Percentiles rank a stretch among this genome's conserved stretches.
Conservation (phyloP, 2,888 invertebrate species). For the Caenorhabditis doughertyi region DNA sequence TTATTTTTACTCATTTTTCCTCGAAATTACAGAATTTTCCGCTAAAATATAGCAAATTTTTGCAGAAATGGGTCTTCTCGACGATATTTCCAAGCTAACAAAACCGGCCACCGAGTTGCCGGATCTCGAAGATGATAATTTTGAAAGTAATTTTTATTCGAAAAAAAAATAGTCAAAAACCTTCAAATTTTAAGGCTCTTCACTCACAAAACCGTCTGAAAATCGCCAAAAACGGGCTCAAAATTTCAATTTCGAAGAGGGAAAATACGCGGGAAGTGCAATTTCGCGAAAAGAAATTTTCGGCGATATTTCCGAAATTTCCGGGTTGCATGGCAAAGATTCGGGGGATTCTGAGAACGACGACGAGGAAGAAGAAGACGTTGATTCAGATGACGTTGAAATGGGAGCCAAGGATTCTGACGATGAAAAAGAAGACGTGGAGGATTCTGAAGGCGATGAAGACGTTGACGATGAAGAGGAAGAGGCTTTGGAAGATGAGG, state of each 20-base stretch:
- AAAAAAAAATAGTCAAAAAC: background rate
- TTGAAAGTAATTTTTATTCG: slow-evolving; percentile 48
- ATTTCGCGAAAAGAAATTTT: slow-evolving; percentile 67
- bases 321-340: slow-evolving; percentile 34
- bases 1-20: background rate
- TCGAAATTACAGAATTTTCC: background rate
- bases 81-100: slow-evolving; percentile 69
- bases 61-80: slow-evolving; percentile 69
- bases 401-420: slow-evolving; percentile 34
- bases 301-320: slow-evolving; percentile 60
- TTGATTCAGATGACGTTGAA: slow-evolving; percentile 41
- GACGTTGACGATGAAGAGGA: slow-evolving; percentile 1
- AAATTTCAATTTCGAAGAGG: slow-evolving; percentile 60
- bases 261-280: slow-evolving; percentile 57
- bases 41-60: background rate
- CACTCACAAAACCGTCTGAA: slow-evolving; percentile 14
- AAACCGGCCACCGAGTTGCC: slow-evolving; percentile 69
- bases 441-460: slow-evolving; percentile 6
- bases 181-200: slow-evolving; percentile 22
- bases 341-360: slow-evolving; percentile 22
- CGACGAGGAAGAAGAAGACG: slow-evolving; percentile 31
- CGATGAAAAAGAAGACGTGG: slow-evolving; percentile 10
- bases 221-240: background rate
- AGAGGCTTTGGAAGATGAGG: slow-evolving; percentile 13
- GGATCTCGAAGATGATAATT: slow-evolving; percentile 70